A percentile compares a stretch with the other conserved stretches of the same genome.
Conservation (phyloP, 2,888 invertebrate genomes). For the Ophion obscuratus region DNA sequence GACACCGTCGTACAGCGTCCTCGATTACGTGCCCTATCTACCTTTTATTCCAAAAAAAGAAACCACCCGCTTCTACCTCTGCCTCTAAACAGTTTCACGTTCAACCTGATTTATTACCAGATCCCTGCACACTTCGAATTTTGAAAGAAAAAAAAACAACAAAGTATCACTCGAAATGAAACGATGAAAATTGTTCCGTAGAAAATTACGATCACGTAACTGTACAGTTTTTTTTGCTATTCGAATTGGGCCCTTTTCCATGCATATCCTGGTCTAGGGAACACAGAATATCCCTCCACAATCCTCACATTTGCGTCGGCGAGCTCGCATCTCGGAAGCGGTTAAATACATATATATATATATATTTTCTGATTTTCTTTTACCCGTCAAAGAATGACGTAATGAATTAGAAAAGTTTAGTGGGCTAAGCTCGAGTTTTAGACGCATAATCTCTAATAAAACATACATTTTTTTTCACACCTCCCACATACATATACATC, state of each 20-base stretch:
- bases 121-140: conserved; percentile 25
- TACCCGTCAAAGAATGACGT: conserved; percentile 50
- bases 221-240: neutral
- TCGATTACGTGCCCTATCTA: conserved; percentile 15
- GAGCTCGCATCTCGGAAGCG: conserved; percentile 60
- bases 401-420: conserved; percentile 71
- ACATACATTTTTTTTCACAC: conserved; percentile 31
- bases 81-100: conserved; percentile 36
- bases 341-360: conserved; percentile 15
- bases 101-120: conserved; percentile 20
- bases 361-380: conserved; percentile 29
- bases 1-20: conserved; percentile 35
- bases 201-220: neutral
- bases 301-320: conserved; percentile 41
- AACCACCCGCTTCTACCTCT: conserved; percentile 44
- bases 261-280: neutral
- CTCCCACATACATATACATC: conserved; percentile 24
- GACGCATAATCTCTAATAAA: conserved; percentile 68
- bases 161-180: neutral
- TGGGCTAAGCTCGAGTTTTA: conserved; percentile 79
- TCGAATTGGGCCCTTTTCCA: conserved; percentile 13
- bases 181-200: neutral
- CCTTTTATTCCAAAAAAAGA: conserved; percentile 16
- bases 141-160: conserved; percentile 18
- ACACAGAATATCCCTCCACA: conserved; percentile 16